Base-by-base conservation (phyloP, 92 coral and sea anemone genomes). In the Epizoanthus rinbou region DNA sequence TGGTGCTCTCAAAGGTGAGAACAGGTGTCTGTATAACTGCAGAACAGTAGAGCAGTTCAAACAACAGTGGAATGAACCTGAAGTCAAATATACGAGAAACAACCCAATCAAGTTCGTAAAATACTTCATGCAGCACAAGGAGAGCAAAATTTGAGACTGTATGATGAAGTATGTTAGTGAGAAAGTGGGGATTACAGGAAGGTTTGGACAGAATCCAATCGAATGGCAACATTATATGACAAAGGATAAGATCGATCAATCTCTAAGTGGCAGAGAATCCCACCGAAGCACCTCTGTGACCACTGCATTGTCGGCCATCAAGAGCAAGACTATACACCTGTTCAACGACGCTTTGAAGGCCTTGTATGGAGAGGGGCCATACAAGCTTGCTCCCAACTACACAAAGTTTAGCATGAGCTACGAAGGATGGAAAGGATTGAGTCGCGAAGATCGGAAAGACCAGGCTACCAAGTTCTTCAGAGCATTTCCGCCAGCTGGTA, bases 141-240 rank as follows among this genome's bases (percentile, higher is more conserved):
- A 89, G 56, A 73, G 65, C 43, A 86, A 85, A 52, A 89, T 89
- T 41, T 47, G 86, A 21, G 25, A 64, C n/a, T 43, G 73, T 43
- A 89, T 85, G 92, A 43, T 80, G 0, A 84, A 88, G 74, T 69
- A 76, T 24, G 85, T 88, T 6, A 69, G 91, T 67, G 68, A 84
- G 57, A 85, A 84, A 58, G 88, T 88, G 37, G 84, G 72, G 4
- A 58, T 88, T 15, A 41, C 79, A 15, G 91, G 91, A 11, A 66
- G 54, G 0, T 88, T 53, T 76, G 85, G 91, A 14, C 91, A 88
- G 76, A 88, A 88, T 78, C 91, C 91, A 10, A 88, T 75, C 16
- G 88, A 88, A 69, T 88, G 91, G 91, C 59, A 35, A 23, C 87
- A 88, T 62, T 84, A 63, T 65, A 19, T 75, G 31, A 84, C 88